These are phyloP conservation scores for Drosophila recens DNA, from an alignment of 2,888 invertebrate genomes.

Conservation along the genomic window DNA sequence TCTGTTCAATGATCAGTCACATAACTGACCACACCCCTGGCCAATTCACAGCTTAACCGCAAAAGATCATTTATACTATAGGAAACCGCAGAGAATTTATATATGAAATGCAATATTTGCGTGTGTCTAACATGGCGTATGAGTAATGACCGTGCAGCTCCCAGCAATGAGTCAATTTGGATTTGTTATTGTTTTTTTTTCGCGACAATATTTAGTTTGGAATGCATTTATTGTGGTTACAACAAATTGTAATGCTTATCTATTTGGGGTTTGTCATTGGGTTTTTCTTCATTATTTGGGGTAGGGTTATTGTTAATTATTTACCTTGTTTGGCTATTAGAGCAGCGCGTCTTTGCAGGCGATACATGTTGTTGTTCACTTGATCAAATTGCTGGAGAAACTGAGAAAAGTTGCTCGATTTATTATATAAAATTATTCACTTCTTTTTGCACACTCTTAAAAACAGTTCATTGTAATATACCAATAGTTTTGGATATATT, in stretches of 20 bases:
- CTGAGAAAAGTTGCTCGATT: slow-evolving; percentile 30
- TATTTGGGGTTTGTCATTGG: slow-evolving; percentile 13
- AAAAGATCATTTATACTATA: slow-evolving; percentile 46
- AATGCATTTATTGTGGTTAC: slow-evolving; percentile 25
- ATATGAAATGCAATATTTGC: slow-evolving; percentile 35
- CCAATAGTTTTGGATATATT: slow-evolving; percentile 29
- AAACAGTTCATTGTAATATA: slow-evolving; percentile 67
- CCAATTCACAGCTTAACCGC: slow-evolving; percentile 33
- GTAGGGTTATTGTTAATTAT: not conserved
- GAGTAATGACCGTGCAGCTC: slow-evolving; percentile 57
- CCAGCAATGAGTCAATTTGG: slow-evolving; percentile 34
- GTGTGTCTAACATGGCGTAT: slow-evolving; percentile 59
- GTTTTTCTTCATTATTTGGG: not conserved
- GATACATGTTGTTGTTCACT: slow-evolving; percentile 74
- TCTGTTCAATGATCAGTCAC: slow-evolving; percentile 40
- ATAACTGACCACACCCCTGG: slow-evolving; percentile 52
- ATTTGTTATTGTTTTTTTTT: slow-evolving; percentile 25
- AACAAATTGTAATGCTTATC: slow-evolving; percentile 36
- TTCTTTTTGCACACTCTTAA: slow-evolving; percentile 15
- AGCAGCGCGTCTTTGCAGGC: slow-evolving; percentile 83
- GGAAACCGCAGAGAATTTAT: slow-evolving; percentile 56
- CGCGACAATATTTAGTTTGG: slow-evolving; percentile 35
- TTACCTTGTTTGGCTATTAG: slow-evolving; percentile 84
- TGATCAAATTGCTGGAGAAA: slow-evolving; percentile 4
- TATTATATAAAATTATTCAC: slow-evolving; percentile 11